Evolutionary conservation across 2,797 vertebrate species (phyloP).

Genomic region (Dicrostonyx torquatus): DNA sequence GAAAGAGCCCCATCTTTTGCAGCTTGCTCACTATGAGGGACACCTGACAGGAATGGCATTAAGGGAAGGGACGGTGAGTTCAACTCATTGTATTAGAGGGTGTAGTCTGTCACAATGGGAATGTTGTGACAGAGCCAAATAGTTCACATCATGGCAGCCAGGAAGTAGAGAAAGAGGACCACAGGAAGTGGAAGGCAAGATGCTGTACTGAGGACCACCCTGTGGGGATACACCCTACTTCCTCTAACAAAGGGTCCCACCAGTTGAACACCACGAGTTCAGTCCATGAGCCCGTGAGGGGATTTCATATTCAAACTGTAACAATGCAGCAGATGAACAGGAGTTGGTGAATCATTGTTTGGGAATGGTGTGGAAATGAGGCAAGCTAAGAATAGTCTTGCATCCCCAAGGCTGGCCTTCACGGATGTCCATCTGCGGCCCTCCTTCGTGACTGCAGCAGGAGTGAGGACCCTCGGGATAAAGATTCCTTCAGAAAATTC

Average conservation of each 20-base stretch:
- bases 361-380: not conserved
- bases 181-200: not conserved
- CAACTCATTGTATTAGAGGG: not conserved
- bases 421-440: accelerated
- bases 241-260: not conserved
- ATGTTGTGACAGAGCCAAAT: not conserved
- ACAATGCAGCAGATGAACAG: not conserved
- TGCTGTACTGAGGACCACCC: no score
- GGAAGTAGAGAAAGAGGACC: not conserved
- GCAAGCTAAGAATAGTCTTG: not conserved
- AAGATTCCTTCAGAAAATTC: not conserved
- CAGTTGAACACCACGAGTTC: not conserved
- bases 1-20: not conserved
- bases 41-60: not conserved
- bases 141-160: not conserved
- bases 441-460: not conserved
- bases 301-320: not conserved
- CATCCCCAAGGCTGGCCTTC: not conserved
- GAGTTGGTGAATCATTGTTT: not conserved
- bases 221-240: not conserved
- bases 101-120: not conserved
- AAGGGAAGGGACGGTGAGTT: not conserved
- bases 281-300: not conserved
- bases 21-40: not conserved
- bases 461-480: not conserved